Conservation (phyloP, 2,113 vertebrate species). For the Jaculus jaculus region DNA sequence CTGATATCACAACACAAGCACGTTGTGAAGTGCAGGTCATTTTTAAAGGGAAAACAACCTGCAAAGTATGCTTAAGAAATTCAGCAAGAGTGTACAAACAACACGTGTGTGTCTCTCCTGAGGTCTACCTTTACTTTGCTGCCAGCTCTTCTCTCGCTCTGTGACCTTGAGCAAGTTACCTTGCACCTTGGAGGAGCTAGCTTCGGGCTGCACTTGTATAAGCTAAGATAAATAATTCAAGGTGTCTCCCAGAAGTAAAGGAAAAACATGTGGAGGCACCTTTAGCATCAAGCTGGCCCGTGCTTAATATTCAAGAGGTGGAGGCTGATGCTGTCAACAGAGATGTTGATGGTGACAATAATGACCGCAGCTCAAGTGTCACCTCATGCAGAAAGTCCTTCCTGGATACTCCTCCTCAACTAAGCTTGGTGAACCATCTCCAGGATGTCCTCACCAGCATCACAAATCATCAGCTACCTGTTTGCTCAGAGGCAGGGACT, state of each 20-base stretch:
- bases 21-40: not conserved
- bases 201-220: not conserved
- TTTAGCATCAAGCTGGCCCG: not conserved
- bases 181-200: not conserved
- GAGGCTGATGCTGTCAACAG: not conserved
- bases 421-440: not conserved
- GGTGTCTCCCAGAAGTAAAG: conserved; percentile 13
- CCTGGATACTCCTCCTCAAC: not conserved
- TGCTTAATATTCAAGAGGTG: not conserved
- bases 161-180: not conserved
- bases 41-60: not conserved
- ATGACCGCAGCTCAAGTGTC: not conserved
- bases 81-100: not conserved
- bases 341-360: not conserved
- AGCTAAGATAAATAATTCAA: not conserved
- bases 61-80: not conserved
- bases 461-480: not conserved
- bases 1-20: not conserved
- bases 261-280: not conserved
- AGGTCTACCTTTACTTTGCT: not conserved
- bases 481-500: not conserved
- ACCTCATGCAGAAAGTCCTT: not conserved
- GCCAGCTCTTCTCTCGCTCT: not conserved
- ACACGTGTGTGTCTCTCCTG: too few species aligned
- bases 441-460: not conserved